A percentile compares a stretch with the other conserved stretches of the same genome.
phyloP scores from a whole-genome alignment of 2,888 invertebrate species.

The Cephalotes varians region DNA sequence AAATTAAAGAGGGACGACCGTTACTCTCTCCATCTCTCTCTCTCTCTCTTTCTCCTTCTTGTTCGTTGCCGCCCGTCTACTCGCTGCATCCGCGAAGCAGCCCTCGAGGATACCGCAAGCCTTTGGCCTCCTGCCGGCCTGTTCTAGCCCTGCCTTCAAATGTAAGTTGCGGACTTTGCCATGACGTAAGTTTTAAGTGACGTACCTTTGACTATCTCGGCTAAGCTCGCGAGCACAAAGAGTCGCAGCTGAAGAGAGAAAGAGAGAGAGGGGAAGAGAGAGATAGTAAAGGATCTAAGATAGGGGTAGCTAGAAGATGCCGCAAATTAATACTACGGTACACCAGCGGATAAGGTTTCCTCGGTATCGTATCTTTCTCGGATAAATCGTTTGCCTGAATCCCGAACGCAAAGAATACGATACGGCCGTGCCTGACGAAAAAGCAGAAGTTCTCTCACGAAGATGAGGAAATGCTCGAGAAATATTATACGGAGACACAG shows the following conservation, averaged over 20 bases:
- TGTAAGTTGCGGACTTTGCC: constrained; percentile 70
- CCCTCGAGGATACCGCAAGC: constrained; percentile 67
- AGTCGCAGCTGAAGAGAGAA: constrained; percentile 51
- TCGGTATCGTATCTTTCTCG: constrained; percentile 5
- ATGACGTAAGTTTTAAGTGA: constrained; percentile 72
- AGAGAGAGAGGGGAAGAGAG: neutral
- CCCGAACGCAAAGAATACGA: constrained; percentile 1
- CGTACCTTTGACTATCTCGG: constrained; percentile 64
- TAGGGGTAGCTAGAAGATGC: constrained; percentile 3
- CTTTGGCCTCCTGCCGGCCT: constrained; percentile 47
- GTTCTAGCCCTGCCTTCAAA: constrained; percentile 66
- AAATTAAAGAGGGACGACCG: constrained; percentile 82
- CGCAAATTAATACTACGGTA: constrained; percentile 35
- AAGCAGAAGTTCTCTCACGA: neutral
- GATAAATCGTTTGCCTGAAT: constrained; percentile 21
- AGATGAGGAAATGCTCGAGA: constrained; percentile 17
- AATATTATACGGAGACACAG: neutral
- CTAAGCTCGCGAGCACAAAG: constrained; percentile 60
- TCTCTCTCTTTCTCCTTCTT: constrained; percentile 24
- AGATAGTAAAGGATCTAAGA: constrained; percentile 1
- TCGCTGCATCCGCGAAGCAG: constrained; percentile 23
- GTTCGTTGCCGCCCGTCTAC: constrained; percentile 23
- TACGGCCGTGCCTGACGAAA: neutral
- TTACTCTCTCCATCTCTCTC: constrained; percentile 37
- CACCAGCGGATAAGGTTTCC: constrained; percentile 8